These are phyloP conservation scores for Petrocephalus zakoni DNA, from an alignment of 2,113 vertebrate species.

Conservation along the genomic window DNA sequence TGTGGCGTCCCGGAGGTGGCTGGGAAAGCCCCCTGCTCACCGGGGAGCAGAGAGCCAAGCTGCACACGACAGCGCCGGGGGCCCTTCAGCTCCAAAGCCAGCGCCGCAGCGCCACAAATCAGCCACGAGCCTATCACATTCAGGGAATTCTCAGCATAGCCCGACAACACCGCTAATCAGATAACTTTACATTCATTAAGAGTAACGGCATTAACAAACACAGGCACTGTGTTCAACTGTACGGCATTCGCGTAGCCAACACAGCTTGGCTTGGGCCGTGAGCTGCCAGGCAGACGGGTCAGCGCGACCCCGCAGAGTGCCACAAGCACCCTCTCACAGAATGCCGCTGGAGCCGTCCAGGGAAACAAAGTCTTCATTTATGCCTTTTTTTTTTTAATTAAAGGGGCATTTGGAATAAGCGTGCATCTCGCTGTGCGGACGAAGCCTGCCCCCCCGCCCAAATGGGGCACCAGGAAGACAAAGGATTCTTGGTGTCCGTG, in stretches of 20 bases:
- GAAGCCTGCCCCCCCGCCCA: not conserved
- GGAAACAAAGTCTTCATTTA: constrained; percentile 16
- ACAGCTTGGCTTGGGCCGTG: not conserved
- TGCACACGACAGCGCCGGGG: not conserved
- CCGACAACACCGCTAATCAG: not conserved
- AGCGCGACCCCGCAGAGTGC: not conserved
- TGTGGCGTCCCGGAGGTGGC: not conserved
- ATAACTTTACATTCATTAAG: not conserved
- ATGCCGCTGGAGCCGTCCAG: not conserved
- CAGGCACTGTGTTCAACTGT: not conserved
- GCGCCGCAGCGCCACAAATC: not conserved
- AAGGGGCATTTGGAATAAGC: constrained; percentile 10
- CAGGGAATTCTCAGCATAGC: not conserved
- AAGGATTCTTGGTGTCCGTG: constrained; percentile 1
- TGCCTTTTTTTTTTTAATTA: constrained; percentile 10
- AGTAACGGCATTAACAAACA: not conserved
- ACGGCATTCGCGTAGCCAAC: not conserved
- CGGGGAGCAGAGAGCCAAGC: not conserved
- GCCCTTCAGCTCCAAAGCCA: not conserved
- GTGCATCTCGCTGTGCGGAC: not conserved
- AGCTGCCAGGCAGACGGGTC: not conserved
- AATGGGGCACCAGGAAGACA: not conserved
- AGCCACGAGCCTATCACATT: not conserved
- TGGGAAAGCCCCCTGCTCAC: not conserved
- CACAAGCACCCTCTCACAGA: not conserved